Evolutionary conservation across 2,797 vertebrate species (phyloP).

Genomic region (Spheniscus humboldti): DNA sequence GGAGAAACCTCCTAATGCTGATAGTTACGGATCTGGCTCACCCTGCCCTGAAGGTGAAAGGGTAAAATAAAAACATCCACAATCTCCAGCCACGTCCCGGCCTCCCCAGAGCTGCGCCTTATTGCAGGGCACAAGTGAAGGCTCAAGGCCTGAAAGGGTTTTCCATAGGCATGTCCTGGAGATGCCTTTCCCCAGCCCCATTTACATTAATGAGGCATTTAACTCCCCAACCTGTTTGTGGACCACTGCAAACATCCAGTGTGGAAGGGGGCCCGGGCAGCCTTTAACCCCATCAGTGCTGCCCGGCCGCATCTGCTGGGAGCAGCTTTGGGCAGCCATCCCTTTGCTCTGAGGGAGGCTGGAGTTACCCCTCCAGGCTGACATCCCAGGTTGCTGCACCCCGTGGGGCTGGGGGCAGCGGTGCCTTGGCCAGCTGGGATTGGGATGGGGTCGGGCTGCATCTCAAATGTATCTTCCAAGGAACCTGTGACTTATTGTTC

Average conservation of each 20-base stretch:
- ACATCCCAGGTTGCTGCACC: background rate
- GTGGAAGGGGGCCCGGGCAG: background rate
- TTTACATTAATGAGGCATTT: conserved; percentile 42
- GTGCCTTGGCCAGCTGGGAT: background rate
- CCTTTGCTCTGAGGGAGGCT: rapidly evolving
- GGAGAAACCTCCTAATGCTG: background rate
- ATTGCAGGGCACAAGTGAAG: background rate
- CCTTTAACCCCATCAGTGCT: background rate
- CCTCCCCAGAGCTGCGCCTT: background rate
- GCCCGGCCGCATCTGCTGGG: background rate
- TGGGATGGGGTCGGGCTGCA: rapidly evolving
- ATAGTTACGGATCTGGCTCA: background rate
- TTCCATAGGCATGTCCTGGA: conserved; percentile 14
- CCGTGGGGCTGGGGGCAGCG: rapidly evolving
- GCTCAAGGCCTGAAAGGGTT: background rate
- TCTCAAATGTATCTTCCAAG: background rate
- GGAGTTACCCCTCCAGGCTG: background rate
- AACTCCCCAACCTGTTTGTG: conserved; percentile 12
- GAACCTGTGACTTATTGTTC: background rate
- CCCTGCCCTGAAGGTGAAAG: background rate
- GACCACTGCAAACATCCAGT: background rate
- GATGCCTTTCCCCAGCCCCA: background rate
- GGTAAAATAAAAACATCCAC: background rate
- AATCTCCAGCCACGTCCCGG: rapidly evolving
- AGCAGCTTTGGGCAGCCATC: background rate